A percentile compares a stretch with the other conserved stretches of the same genome.
Evolutionary conservation across 1,140 invertebrate genomes (phyloP).

Genomic region (Mizuhopecten yessoensis): DNA sequence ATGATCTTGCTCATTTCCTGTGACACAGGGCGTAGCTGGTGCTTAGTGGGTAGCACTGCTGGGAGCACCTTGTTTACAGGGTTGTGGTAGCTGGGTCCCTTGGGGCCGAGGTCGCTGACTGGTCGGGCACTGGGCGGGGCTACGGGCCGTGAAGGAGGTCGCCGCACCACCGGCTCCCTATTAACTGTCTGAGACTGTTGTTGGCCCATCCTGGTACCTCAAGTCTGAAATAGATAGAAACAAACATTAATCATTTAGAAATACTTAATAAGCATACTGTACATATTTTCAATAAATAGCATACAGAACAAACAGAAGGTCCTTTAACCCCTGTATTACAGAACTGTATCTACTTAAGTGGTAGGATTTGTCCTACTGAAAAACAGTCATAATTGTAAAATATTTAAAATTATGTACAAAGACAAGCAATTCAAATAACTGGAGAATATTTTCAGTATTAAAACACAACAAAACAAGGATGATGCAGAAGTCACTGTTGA

Average conservation of each 20-base stretch:
- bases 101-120: slow-evolving; percentile 53
- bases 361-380: no score
- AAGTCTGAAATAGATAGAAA: slow-evolving; percentile 49
- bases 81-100: slow-evolving; percentile 61
- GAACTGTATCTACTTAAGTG: no score
- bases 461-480: no score
- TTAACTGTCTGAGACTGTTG: slow-evolving; percentile 50
- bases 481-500: no score
- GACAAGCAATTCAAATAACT: no score
- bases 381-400: no score
- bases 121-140: slow-evolving; percentile 50
- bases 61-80: slow-evolving; percentile 71
- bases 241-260: neutral
- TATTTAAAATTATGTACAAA: no score
- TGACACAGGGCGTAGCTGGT: slow-evolving; percentile 68
- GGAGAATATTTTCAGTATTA: no score
- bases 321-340: no score
- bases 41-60: slow-evolving; percentile 42
- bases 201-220: slow-evolving; percentile 53
- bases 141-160: slow-evolving; percentile 53
- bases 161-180: slow-evolving; percentile 42
- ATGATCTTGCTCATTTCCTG: slow-evolving; percentile 72
- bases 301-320: no score
- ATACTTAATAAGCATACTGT: neutral
- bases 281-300: no score